Evolutionary conservation across 2,113 vertebrate species (phyloP).

Genomic region (Leptobrachium leishanense): DNA sequence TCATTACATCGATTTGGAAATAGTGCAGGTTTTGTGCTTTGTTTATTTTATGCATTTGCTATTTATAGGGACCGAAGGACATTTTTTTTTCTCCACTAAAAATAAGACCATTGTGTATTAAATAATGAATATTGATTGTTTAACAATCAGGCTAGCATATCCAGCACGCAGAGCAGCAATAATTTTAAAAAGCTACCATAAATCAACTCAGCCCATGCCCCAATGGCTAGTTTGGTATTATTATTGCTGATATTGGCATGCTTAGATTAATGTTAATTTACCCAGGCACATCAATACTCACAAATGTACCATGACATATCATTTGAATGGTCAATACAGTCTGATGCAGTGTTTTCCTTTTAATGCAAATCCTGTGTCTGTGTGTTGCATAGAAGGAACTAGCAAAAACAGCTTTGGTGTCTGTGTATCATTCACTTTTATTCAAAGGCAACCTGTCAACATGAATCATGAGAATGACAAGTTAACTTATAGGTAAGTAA

Average conservation of each 20-base stretch:
- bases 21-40: no score
- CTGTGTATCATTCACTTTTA: no score
- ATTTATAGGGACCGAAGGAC: no score
- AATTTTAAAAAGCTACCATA: conserved; percentile 35
- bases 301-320: conserved; percentile 23
- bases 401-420: neutral
- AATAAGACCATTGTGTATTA: conserved; percentile 18
- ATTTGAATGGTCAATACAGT: conserved; percentile 23
- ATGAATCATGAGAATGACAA: no score
- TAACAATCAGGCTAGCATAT: neutral
- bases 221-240: neutral
- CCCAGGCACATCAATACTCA: conserved; percentile 31
- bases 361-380: neutral
- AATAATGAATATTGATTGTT: conserved; percentile 26
- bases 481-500: no score
- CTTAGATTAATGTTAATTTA: conserved; percentile 43
- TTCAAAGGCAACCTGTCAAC: no score
- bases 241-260: conserved; percentile 37
- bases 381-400: neutral
- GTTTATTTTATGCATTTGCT: no score
- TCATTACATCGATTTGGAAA: no score
- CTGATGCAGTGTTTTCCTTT: neutral
- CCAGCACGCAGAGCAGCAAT: conserved; percentile 26
- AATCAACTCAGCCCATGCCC: conserved; percentile 8
- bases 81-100: conserved; percentile 3